These are phyloP conservation scores for Darevskia mixta DNA, from an alignment of 2,797 vertebrate species.

Conservation along the genomic window DNA sequence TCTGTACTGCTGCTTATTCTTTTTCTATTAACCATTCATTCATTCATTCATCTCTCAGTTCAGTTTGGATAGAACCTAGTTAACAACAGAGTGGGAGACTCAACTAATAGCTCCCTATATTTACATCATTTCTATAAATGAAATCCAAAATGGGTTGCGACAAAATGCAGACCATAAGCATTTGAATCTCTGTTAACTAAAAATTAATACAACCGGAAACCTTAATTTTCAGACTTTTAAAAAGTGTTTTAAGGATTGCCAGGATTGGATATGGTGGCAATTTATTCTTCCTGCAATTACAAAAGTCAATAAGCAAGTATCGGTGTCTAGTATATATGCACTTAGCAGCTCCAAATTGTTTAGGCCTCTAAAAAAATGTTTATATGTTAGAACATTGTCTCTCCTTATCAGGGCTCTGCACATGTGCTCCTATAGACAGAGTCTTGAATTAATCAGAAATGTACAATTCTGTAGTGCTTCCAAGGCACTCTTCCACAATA, in stretches of 20 bases:
- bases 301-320: slow-evolving; percentile 65
- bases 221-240: slow-evolving; percentile 37
- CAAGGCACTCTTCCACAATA: slow-evolving; percentile 40
- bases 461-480: slow-evolving; percentile 48
- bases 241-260: slow-evolving; percentile 55
- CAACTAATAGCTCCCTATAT: neutral
- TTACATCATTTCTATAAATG: accelerated
- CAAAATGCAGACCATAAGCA: neutral
- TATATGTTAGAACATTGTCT: slow-evolving; percentile 73
- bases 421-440: slow-evolving; percentile 49
- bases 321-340: slow-evolving; percentile 54
- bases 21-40: neutral
- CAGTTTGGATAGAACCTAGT: neutral
- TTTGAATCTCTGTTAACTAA: neutral
- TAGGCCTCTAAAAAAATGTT: slow-evolving; percentile 65
- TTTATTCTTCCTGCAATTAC: slow-evolving; percentile 63
- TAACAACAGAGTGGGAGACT: neutral
- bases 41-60: neutral
- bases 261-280: slow-evolving; percentile 50
- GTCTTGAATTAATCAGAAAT: slow-evolving; percentile 70
- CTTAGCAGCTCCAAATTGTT: slow-evolving; percentile 63
- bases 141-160: neutral
- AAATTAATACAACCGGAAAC: slow-evolving; percentile 45
- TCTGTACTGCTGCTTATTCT: too few relatives aligned
- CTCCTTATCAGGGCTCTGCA: slow-evolving; percentile 75